Evolutionary conservation across 2,888 invertebrate species (phyloP).

Genomic region (Drosophila fungiperda): DNA sequence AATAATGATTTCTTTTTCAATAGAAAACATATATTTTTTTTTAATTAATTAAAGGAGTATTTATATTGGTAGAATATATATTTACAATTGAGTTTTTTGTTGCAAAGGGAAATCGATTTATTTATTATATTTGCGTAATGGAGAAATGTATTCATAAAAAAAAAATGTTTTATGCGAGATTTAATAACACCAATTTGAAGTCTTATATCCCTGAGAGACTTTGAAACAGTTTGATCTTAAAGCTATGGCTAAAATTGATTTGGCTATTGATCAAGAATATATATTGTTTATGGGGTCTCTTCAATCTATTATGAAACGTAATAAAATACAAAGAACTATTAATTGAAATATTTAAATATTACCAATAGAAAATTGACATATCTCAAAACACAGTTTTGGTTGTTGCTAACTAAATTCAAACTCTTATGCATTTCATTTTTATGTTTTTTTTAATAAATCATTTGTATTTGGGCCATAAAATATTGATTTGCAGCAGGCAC

Average conservation of each 20-base stretch:
- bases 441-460: background rate
- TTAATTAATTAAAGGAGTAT: too few relatives aligned
- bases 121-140: background rate
- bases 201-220: background rate
- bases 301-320: background rate
- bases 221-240: too few relatives aligned
- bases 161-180: background rate
- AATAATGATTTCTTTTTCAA: too few relatives aligned
- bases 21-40: too few relatives aligned
- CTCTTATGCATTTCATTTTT: accelerated
- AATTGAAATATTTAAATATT: background rate
- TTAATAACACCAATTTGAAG: accelerated
- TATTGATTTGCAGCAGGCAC: background rate
- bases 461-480: background rate
- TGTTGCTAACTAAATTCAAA: background rate
- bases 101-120: background rate
- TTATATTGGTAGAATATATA: too few relatives aligned
- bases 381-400: background rate
- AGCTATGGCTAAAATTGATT: too few relatives aligned
- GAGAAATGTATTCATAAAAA: background rate
- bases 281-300: background rate
- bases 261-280: background rate
- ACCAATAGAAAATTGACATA: background rate
- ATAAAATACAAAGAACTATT: background rate
- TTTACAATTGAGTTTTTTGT: too few relatives aligned